These are phyloP conservation scores for Brienomyrus longianalis DNA, from an alignment of 2,113 vertebrate genomes.

Conservation along the genomic window DNA sequence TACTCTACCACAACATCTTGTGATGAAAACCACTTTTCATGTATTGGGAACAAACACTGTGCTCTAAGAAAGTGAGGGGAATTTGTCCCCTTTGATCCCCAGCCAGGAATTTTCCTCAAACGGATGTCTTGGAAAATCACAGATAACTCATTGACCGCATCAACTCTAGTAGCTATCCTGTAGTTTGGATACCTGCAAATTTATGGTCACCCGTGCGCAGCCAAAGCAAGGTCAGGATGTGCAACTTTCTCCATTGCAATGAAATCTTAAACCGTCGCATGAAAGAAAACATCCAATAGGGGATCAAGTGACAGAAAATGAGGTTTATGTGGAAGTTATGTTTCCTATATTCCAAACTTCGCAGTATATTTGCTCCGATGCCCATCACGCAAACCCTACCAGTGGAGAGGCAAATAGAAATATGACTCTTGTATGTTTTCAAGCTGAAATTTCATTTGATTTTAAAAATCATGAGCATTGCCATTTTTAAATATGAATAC, in stretches of 20 bases:
- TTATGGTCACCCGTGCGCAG: not conserved
- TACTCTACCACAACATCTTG: not conserved
- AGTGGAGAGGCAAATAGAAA: conserved; percentile 7
- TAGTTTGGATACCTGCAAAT: conserved; percentile 2
- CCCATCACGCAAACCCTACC: conserved; percentile 29
- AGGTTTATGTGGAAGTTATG: conserved; percentile 32
- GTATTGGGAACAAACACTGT: not conserved
- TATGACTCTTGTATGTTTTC: not conserved
- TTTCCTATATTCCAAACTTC: conserved; percentile 44
- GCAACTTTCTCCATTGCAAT: not conserved
- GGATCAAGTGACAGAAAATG: conserved; percentile 34
- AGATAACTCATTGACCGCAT: not conserved
- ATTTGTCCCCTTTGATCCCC: not conserved
- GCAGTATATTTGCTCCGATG: conserved; percentile 40
- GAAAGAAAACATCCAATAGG: conserved; percentile 32
- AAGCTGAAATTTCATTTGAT: conserved; percentile 32
- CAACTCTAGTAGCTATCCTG: not conserved
- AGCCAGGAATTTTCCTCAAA: not conserved
- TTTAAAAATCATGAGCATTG: conserved; percentile 6
- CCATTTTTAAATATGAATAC: not conserved
- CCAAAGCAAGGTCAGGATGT: not conserved
- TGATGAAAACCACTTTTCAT: not conserved
- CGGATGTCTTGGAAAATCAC: not conserved
- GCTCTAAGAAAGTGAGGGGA: not conserved
- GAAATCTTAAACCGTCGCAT: not conserved